A percentile compares a stretch with the other conserved stretches of the same genome.
These are phyloP conservation scores for Microplitis manilae DNA, from an alignment of 2,888 invertebrate species.

Conservation along the genomic window DNA sequence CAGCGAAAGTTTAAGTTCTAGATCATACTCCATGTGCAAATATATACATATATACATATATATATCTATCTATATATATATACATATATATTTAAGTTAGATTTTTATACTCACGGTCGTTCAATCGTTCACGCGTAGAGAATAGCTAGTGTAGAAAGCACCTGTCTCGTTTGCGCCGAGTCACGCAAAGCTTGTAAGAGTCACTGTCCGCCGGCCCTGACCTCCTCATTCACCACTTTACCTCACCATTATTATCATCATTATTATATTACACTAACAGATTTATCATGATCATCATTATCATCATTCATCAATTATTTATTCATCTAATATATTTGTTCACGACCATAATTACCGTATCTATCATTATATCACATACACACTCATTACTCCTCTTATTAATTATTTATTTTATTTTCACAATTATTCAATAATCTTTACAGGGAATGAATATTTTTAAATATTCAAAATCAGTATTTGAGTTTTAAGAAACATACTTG, in stretches of 20 bases:
- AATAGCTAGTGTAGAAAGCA: conserved; percentile 50
- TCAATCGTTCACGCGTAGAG: conserved; percentile 47
- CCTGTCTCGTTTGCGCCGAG: conserved; percentile 40
- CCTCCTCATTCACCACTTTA: conserved; percentile 33
- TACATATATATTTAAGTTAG: conserved; percentile 44
- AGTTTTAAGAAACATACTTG: too few species aligned
- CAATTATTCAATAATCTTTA: too few species aligned
- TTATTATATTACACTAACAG: not conserved
- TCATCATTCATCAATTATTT: not conserved
- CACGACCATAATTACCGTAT: not conserved
- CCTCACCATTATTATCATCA: conserved; percentile 19
- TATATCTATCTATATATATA: not conserved
- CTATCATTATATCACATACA: not conserved
- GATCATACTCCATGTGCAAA: not conserved
- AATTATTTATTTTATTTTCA: too few species aligned
- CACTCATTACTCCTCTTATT: not conserved
- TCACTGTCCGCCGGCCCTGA: conserved; percentile 41
- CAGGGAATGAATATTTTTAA: too few species aligned
- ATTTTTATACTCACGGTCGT: conserved; percentile 50
- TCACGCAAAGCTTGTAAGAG: conserved; percentile 37
- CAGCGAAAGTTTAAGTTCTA: conserved; percentile 32
- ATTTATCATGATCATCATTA: not conserved
- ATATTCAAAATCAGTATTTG: too few species aligned
- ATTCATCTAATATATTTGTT: not conserved
- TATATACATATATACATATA: not conserved